These are phyloP conservation scores for Sminthurides aquaticus DNA, from an alignment of 2,888 invertebrate genomes.

Conservation along the genomic window DNA sequence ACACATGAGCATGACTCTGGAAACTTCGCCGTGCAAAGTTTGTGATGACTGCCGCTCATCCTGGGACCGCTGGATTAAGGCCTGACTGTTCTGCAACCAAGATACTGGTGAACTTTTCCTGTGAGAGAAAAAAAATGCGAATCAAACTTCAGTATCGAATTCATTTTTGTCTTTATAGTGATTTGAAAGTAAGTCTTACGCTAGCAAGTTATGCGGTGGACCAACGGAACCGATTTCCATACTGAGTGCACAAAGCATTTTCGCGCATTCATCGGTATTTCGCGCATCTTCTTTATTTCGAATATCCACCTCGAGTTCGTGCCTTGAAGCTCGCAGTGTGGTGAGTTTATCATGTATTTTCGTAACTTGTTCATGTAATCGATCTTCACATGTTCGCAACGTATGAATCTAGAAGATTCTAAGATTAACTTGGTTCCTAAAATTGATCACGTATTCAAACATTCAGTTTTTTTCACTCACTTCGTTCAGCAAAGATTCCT, in stretches of 20 bases:
- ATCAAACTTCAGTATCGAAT: not conserved
- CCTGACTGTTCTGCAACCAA: constrained; percentile 75
- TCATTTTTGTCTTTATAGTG: not conserved
- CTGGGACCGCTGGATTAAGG: constrained; percentile 69
- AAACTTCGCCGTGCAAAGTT: constrained; percentile 47
- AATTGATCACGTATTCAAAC: not conserved
- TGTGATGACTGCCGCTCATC: constrained; percentile 73
- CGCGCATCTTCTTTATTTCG: constrained; percentile 38
- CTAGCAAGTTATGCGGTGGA: not conserved
- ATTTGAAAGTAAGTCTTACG: too few relatives aligned
- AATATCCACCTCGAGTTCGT: constrained; percentile 40
- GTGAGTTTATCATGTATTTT: constrained; percentile 32
- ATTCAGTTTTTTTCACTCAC: constrained; percentile 47
- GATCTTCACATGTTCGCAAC: constrained; percentile 32
- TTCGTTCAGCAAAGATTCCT: constrained; percentile 75
- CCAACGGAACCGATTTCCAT: constrained; percentile 23
- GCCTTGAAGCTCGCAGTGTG: constrained; percentile 34
- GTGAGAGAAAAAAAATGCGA: constrained; percentile 8
- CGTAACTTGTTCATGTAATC: constrained; percentile 30
- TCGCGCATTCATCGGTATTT: constrained; percentile 40
- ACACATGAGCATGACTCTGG: constrained; percentile 29
- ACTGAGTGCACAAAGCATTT: constrained; percentile 30
- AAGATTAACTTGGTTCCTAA: not conserved
- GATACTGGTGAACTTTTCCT: constrained; percentile 69
- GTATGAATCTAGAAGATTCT: constrained; percentile 30